Evolutionary conservation across 2,113 vertebrate species (phyloP), one percentile per base, ranked within the genome.

Genomic region (Psephotus haematonotus): DNA sequence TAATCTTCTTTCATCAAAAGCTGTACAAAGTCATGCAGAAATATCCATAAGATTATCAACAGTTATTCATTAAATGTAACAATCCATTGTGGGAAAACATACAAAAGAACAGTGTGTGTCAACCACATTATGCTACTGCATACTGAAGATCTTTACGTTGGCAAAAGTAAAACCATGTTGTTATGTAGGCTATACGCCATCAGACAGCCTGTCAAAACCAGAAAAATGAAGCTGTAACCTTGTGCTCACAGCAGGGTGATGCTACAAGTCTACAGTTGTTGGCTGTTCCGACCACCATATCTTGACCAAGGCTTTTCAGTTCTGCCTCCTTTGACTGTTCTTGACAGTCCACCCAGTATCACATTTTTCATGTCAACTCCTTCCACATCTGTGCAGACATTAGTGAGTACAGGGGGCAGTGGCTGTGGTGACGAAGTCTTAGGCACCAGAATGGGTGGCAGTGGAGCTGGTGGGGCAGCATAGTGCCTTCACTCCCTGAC

Each of bases 221-320:
- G 23, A 72, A 33, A 13, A 37, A 64, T 31, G 19, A 47, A 75
- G 12, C 17, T 8, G 3, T 78, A 88, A 53, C 8, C 2, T 70
- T 10, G 12, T 44, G 19, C 8, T 27, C 35, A 53, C 9, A 75
- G 17, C 5, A 70, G 14, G 10, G 18, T 31, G 17, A 31, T 64
- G 13, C 4, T 37, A 37, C 12, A 57, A 13, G 19, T 52, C 47
- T 65, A 1, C 0, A 28, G 19, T 1, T 74, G 4, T 23, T 62
- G 49, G 9, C 28, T 89, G 23, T 12, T 90, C 31, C 24, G 52
- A 3, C 7, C 20, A 39, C 8, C 25, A 4, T 17, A 35, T 23
- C 33, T 31, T 20, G 10, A 47, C 6, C 17, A 27, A 0, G 11
- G 50, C 62, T 44, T 44, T 83, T 12, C 24, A 82, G 10, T 65